Evolutionary conservation across 1,140 invertebrate genomes (phyloP), one percentile per base, ranked within the genome.

Genomic region (Megalonaias nervosa): DNA sequence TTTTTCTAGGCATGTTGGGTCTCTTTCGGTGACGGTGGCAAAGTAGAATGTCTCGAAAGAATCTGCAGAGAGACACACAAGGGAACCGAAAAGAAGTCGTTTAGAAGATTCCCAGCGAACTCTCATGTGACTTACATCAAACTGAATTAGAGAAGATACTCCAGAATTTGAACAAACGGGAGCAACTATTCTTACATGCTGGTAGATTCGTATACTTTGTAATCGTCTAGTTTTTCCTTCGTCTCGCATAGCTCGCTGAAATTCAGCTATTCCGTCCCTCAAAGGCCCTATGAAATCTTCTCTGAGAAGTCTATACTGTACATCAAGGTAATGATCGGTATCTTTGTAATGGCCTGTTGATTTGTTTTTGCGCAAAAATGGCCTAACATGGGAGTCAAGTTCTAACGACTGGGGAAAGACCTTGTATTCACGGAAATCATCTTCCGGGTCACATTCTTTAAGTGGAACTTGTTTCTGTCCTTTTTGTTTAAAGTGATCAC

Each of bases 301-400:
- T 13, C 94, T 86, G 31, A 96, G 86, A 6, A 96, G 88, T 17
- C 94, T 88, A 84, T 95, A 95, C 77, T 96, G 95, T 1, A 94
- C 92, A 83, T 95, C 94, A 9, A 96, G 88, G 85, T 97, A 96
- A 82, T 95, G 93, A 26, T 94, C 91, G 0, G 93, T 90, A 85
- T 92, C 90, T 11, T 88, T 77, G 85, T 95, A 95, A 0, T 87
- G 82, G 6, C 94, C 94, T 61, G 92, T 81, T 0, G 93, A 85
- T 60, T 93, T 92, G 86, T 94, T 94, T 16, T 92, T 89, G 2
- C 93, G 88, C n/a, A 94, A 80, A 89, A 91, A 93, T n/a, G 85
- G 81, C 61, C 77, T 71, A 31, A 76, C 60, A n/a, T 71, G 67
- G 21, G 74, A 38, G 15, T 81, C 64, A 48, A 91, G 76, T 66